Evolutionary conservation across 2,888 invertebrate genomes (phyloP), one percentile per base, ranked within the genome.

Genomic region (Cataglyphis altisquamis): DNA sequence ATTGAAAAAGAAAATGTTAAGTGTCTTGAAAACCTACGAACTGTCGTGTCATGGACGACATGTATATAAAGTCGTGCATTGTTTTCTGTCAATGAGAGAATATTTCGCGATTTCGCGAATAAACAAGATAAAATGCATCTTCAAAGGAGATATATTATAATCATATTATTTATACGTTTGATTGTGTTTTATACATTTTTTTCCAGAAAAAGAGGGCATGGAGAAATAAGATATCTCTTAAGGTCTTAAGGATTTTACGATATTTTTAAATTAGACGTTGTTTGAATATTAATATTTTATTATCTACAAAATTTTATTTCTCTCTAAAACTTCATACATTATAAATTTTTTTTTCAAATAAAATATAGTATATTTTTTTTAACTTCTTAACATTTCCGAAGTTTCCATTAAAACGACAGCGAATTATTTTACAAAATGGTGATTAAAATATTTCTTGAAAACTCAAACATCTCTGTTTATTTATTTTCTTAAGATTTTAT

Each of bases 281-380:
- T 63, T 74, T 74, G n/a, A 41, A 9, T n/a, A 29, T 63, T 29
- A 29, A 32, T 0, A 15, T 63, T n/a, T 73, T 29, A 15, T 72
- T 57, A 39, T 18, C 3, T 72, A 60, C 3, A 25, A 1, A 57
- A 57, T 60, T 60, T 29, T 25, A 12, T 12, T 15, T 60, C 1
- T 25, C 3, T 21, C 15, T 21, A 25, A 60, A 60, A 9, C 9
- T 72, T 68, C 6, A 6, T 8, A 15, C 41, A 8, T 4, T 12
- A 70, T 12, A 52, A 29, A 15, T 55, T 55, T 9, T 21, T 41
- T 57, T 72, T 1, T 18, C 6, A 6, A 21, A 15, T 15, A 55
- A 68, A 66, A 25, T 55, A 36, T 18, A 52, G 8, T 52, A 52
- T 29, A 29, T 29, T 3, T 45, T 25, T 3, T 72, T 39, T 21